phyloP scores from a whole-genome alignment of 2,888 invertebrate species.

The Pterostichus niger region DNA sequence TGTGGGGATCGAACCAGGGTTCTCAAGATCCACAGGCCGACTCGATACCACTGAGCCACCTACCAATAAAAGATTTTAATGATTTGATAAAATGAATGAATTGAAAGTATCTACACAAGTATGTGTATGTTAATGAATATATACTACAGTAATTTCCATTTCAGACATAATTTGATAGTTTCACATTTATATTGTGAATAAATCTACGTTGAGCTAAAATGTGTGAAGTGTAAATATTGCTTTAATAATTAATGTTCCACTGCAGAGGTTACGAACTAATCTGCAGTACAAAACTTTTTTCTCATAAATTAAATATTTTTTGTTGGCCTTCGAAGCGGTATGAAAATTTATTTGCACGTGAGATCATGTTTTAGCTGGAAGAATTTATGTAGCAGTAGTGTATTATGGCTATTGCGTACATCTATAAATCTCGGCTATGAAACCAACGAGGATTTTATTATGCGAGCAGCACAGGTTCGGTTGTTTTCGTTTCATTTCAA shows the following conservation, averaged over 20 bases:
- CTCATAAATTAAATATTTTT: conserved; percentile 49
- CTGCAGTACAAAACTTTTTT: conserved; percentile 29
- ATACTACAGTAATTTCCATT: neutral
- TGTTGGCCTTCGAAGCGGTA: conserved; percentile 46
- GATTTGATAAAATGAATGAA: too few relatives aligned
- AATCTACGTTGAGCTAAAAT: neutral
- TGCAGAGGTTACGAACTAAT: conserved; percentile 29
- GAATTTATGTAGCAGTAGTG: conserved; percentile 20
- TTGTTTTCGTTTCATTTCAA: neutral
- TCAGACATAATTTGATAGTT: neutral
- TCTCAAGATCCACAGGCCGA: too few relatives aligned
- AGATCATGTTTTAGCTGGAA: conserved; percentile 25
- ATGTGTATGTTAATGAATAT: too few relatives aligned
- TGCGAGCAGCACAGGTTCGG: neutral
- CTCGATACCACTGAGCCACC: too few relatives aligned
- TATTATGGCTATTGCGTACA: neutral
- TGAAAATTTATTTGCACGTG: conserved; percentile 49
- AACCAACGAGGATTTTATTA: neutral
- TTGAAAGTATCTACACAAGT: too few relatives aligned
- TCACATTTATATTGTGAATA: neutral
- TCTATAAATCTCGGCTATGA: neutral
- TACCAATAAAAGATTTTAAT: too few relatives aligned
- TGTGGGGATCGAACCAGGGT: too few relatives aligned
- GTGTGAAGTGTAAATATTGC: conserved; percentile 34
- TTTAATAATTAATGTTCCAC: conserved; percentile 9